A percentile compares a stretch with the other conserved stretches of the same genome.
Conservation (phyloP, 2,113 vertebrate species). For the Illadopsis cleaveri region DNA sequence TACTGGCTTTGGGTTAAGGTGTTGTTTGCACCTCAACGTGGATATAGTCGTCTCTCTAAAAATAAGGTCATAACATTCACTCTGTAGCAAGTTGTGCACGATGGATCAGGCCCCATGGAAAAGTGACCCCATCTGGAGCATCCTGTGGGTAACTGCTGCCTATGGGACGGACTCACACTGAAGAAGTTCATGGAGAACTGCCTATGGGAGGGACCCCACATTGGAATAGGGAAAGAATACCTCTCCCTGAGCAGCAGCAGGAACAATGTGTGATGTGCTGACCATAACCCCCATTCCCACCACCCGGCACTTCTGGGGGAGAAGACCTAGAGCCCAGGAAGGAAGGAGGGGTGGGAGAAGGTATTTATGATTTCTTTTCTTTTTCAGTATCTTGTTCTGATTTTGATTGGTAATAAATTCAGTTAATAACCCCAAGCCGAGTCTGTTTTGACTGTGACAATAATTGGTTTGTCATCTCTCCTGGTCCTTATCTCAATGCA, state of each 20-base stretch:
- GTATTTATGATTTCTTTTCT: background rate
- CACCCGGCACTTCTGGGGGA: rapidly evolving
- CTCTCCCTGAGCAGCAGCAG: background rate
- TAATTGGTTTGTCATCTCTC: background rate
- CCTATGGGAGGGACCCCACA: background rate
- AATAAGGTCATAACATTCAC: background rate
- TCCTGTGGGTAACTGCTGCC: background rate
- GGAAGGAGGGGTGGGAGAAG: too few species aligned
- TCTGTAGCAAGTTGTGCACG: background rate
- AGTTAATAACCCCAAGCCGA: background rate
- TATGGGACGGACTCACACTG: background rate
- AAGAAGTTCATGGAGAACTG: background rate
- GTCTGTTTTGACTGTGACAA: too few species aligned
- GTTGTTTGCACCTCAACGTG: background rate
- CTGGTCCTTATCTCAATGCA: rapidly evolving
- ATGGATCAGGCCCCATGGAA: background rate
- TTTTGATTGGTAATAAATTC: background rate
- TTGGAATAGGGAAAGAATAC: background rate
- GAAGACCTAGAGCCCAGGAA: background rate
- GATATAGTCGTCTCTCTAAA: background rate
- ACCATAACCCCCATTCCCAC: background rate
- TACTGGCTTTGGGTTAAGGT: background rate
- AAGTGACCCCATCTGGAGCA: background rate
- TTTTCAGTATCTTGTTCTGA: background rate
- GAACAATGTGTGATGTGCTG: background rate